Evolutionary conservation across 2,888 invertebrate genomes (phyloP), one percentile per base, ranked within the genome.

Genomic region (Branchellion lobata): DNA sequence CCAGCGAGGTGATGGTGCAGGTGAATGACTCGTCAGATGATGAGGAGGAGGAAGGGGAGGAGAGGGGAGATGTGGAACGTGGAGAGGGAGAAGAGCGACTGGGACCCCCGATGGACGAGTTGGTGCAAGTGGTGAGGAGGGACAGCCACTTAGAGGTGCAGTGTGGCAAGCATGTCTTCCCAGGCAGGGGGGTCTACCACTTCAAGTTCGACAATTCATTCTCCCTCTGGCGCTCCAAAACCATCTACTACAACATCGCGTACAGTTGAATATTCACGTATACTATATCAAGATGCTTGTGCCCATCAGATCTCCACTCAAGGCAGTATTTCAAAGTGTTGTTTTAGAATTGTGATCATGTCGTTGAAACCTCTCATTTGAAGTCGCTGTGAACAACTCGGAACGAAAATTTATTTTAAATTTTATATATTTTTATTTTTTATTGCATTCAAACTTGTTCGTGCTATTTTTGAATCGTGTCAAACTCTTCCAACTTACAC

Each of bases 121-220:
- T 96, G 82, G 93, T 96, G 83, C 77, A 77, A 29, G 93, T 98
- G 40, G 98, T 94, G 88, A 91, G 99, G 18, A 91, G 99, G 82
- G 98, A 99, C 88, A 96, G 96, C 84, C 97, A 97, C 86, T 93
- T 92, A 84, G 96, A 96, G 89, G 96, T 98, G 0, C 97, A 96
- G 86, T 96, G 95, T n/a, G 97, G 97, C 14, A 95, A 94, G 81
- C 99, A 99, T 88, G 91, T 92, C 77, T 98, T 98, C 89, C 98
- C 98, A 0, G 97, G 96, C 1, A 93, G 94, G 89, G 99, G 99
- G 27, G 94, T 97, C 57, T 99, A 99, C 88, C 90, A 98, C 86
- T 90, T 99, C 65, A 99, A 99, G 89, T 99, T 99, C 88, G 99
- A 99, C 89, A 99, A 99, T 89, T 95, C 97, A 0, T 99, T 97